Evolutionary conservation across 1,140 invertebrate species (phyloP).

Genomic region (Solenopsis fugax): DNA sequence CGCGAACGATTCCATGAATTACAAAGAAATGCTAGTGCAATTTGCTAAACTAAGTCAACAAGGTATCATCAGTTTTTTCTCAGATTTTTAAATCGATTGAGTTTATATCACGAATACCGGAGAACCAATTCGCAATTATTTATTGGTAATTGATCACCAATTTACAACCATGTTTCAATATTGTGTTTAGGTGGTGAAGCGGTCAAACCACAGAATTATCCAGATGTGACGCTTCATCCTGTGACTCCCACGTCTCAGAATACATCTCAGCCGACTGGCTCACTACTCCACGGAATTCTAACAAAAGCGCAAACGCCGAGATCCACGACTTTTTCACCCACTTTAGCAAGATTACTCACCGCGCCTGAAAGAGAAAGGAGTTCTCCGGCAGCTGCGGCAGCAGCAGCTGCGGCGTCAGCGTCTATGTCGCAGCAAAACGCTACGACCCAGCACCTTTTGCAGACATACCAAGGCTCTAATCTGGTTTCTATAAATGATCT

Average conservation of each 20-base stretch:
- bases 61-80: slow-evolving; percentile 78
- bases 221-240: slow-evolving; percentile 92
- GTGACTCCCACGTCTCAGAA: slow-evolving; percentile 86
- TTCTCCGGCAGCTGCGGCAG: slow-evolving; percentile 69
- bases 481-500: slow-evolving; percentile 88
- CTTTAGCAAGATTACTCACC: slow-evolving; percentile 92
- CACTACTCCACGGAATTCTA: slow-evolving; percentile 91
- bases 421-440: slow-evolving; percentile 79
- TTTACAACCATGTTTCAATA: background rate
- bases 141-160: background rate
- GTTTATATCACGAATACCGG: background rate
- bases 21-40: slow-evolving; percentile 92
- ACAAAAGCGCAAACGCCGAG: slow-evolving; percentile 88
- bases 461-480: slow-evolving; percentile 83
- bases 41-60: slow-evolving; percentile 90
- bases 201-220: slow-evolving; percentile 90
- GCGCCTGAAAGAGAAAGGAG: slow-evolving; percentile 88
- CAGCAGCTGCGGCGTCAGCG: slow-evolving; percentile 61
- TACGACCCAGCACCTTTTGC: slow-evolving; percentile 81
- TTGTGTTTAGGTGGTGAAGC: slow-evolving; percentile 81
- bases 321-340: slow-evolving; percentile 91
- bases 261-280: slow-evolving; percentile 87
- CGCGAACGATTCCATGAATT: slow-evolving; percentile 86
- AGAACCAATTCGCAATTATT: background rate
- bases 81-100: background rate